A percentile compares a stretch with the other conserved stretches of the same genome.
These are phyloP conservation scores for Crax fasciolata DNA, from an alignment of 2,797 vertebrate genomes.

Conservation along the genomic window DNA sequence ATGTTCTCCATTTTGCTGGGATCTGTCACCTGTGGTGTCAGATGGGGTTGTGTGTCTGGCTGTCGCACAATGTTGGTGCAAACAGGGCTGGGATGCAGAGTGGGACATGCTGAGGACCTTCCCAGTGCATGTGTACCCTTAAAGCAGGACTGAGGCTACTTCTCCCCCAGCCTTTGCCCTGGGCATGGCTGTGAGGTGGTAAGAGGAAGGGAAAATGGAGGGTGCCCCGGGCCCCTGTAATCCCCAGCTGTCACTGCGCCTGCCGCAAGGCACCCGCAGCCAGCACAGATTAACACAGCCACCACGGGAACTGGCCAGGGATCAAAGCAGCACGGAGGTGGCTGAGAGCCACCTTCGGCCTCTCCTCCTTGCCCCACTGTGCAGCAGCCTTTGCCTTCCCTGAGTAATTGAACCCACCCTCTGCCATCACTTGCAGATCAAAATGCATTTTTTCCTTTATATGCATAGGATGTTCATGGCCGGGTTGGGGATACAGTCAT, in stretches of 20 bases:
- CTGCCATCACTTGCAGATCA: accelerated
- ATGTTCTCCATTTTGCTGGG: background rate
- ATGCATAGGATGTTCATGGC: accelerated
- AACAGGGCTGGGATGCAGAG: background rate
- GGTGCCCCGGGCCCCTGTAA: constrained; percentile 50
- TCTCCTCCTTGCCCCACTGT: background rate
- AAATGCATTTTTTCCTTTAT: accelerated
- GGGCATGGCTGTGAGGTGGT: background rate
- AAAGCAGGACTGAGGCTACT: accelerated
- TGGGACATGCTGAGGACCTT: accelerated
- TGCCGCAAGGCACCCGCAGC: constrained; percentile 12
- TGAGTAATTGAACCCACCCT: background rate
- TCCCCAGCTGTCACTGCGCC: constrained; percentile 62
- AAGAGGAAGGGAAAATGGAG: constrained; percentile 46
- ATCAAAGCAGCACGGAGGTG: constrained; percentile 58
- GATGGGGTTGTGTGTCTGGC: accelerated
- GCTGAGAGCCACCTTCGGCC: constrained; percentile 10
- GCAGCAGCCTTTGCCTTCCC: background rate
- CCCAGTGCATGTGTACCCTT: accelerated
- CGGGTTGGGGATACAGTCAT: background rate
- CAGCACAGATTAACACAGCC: constrained; percentile 57
- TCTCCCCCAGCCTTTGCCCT: background rate
- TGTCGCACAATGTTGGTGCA: background rate
- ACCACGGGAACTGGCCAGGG: constrained; percentile 27
- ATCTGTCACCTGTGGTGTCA: background rate